Evolutionary conservation across 2,888 invertebrate species (phyloP).

Genomic region (Neoascia interrupta): DNA sequence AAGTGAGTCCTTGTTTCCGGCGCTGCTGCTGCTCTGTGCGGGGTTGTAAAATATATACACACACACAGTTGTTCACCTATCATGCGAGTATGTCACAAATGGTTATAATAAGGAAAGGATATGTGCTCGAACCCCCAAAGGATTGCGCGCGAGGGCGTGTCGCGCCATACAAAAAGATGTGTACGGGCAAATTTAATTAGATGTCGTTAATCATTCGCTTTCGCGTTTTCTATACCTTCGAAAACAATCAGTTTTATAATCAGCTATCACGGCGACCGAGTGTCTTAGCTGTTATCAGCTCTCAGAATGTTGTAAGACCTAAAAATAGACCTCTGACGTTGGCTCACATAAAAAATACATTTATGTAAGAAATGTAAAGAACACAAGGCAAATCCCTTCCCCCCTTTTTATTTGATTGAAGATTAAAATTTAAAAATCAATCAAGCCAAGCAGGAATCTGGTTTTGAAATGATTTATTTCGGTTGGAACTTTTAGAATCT

Average conservation of each 20-base stretch:
- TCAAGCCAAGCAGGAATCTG: not conserved
- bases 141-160: conserved; percentile 29
- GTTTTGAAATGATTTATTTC: not conserved
- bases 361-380: too few relatives aligned
- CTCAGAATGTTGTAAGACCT: conserved; percentile 27
- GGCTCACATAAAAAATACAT: too few relatives aligned
- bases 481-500: not conserved
- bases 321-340: conserved; percentile 30
- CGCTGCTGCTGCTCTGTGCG: not conserved
- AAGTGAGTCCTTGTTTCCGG: conserved; percentile 20
- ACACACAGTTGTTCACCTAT: conserved; percentile 14
- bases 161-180: not conserved
- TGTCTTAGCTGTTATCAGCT: conserved; percentile 45
- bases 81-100: conserved; percentile 9
- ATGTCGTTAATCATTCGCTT: conserved; percentile 48
- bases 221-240: conserved; percentile 10
- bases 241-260: conserved; percentile 37
- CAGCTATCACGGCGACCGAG: conserved; percentile 37
- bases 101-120: not conserved
- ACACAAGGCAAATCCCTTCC: conserved; percentile 24
- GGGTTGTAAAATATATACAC: not conserved
- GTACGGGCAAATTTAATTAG: conserved; percentile 44
- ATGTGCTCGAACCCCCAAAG: conserved; percentile 34
- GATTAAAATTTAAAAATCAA: not conserved
- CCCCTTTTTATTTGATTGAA: too few relatives aligned